Evolutionary conservation across 1,140 invertebrate genomes (phyloP).

Genomic region (Papilio polytes): DNA sequence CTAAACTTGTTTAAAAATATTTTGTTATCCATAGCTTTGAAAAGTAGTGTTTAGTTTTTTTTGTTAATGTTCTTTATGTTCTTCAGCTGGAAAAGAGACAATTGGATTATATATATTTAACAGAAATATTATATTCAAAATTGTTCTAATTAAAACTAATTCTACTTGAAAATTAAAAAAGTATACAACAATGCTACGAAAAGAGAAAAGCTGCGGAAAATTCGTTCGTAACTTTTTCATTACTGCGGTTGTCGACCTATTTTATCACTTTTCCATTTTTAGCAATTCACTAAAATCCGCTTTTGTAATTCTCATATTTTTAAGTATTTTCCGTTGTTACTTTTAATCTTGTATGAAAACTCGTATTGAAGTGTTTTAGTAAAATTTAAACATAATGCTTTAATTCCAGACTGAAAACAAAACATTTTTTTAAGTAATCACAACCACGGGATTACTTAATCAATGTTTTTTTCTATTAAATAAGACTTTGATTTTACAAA

Average conservation of each 20-base stretch:
- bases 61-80: too few species aligned
- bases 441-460: too few species aligned
- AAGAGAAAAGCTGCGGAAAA: conserved; percentile 25
- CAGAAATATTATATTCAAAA: neutral
- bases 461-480: too few species aligned
- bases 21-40: too few species aligned
- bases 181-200: conserved; percentile 21
- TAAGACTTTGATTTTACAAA: too few species aligned
- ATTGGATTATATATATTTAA: neutral
- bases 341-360: neutral
- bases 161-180: conserved; percentile 12
- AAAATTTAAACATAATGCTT: neutral
- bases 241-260: conserved; percentile 24
- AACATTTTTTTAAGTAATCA: too few species aligned
- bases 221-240: conserved; percentile 26
- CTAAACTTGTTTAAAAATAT: too few species aligned
- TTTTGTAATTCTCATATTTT: conserved; percentile 10
- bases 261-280: conserved; percentile 28
- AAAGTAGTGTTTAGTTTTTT: too few species aligned
- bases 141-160: conserved; percentile 27
- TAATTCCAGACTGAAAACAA: neutral
- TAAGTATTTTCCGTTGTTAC: neutral
- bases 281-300: conserved; percentile 21
- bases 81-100: too few species aligned
- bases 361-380: neutral